phyloP scores from a whole-genome alignment of 1,140 invertebrate genomes.

The Aricia agestis region DNA sequence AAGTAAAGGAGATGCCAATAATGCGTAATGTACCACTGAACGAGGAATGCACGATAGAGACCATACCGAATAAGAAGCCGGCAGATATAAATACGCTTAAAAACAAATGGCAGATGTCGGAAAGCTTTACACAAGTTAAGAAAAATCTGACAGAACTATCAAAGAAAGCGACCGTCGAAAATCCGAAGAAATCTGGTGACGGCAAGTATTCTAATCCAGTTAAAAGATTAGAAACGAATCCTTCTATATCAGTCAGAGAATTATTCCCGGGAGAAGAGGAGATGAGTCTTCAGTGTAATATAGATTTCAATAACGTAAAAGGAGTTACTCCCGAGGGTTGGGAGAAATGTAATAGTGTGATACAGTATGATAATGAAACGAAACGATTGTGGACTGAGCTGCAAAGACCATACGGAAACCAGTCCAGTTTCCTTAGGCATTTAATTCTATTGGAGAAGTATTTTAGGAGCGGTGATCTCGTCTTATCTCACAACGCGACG shows the following conservation, averaged over 20 bases:
- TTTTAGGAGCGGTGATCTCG: slow-evolving; percentile 84
- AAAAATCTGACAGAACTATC: slow-evolving; percentile 71
- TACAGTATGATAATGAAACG: slow-evolving; percentile 89
- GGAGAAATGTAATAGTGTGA: slow-evolving; percentile 86
- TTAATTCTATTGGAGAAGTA: slow-evolving; percentile 89
- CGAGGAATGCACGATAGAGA: slow-evolving; percentile 72
- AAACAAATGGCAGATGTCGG: slow-evolving; percentile 72
- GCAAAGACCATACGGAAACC: slow-evolving; percentile 89
- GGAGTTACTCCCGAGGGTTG: slow-evolving; percentile 85
- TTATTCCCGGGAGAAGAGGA: slow-evolving; percentile 88
- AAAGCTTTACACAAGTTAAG: slow-evolving; percentile 72
- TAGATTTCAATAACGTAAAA: slow-evolving; percentile 82
- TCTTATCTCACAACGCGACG: slow-evolving; percentile 83
- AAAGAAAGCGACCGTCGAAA: slow-evolving; percentile 58
- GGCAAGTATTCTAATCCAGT: slow-evolving; percentile 69
- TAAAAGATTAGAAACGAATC: slow-evolving; percentile 81
- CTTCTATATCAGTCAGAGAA: slow-evolving; percentile 86
- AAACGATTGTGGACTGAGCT: slow-evolving; percentile 87
- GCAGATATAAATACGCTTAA: slow-evolving; percentile 69
- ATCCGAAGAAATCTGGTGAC: slow-evolving; percentile 54
- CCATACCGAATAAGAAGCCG: slow-evolving; percentile 60
- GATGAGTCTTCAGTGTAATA: slow-evolving; percentile 84
- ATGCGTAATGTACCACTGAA: slow-evolving; percentile 65
- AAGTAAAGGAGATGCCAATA: slow-evolving; percentile 44
- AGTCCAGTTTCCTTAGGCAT: slow-evolving; percentile 88